Evolutionary conservation across 2,113 vertebrate species (phyloP), one percentile per base, ranked within the genome.

Genomic region (Malaclemys terrapin): DNA sequence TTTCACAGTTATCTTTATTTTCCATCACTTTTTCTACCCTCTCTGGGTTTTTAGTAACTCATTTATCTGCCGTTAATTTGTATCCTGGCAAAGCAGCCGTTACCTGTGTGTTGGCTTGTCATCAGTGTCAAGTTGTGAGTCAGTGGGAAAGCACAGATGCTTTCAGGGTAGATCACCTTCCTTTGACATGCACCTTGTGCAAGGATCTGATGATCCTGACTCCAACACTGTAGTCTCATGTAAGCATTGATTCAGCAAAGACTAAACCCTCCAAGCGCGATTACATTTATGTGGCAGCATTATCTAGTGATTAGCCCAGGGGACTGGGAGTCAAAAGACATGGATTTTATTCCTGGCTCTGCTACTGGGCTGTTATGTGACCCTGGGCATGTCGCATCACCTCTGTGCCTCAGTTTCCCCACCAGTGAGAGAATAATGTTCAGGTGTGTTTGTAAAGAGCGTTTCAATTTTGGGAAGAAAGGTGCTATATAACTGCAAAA

Each of bases 361-460:
- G 62, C 35, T n/a, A 19, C 8, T 69, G 35, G 8, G 17, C 35
- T 50, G 17, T 8, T 13, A 5, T 87, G 52, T 82, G 56, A 90
- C 35, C 50, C 38, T 56, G 82, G 29, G n/a, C 59, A 84, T 31
- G 35, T 69, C 8, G n/a, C 62, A 19, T 17, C 8, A 72, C 38
- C 42, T 76, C 72, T 13, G 38, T 25, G 3, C 52, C 57, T 85
- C 38, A 76, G 42, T 75, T 45, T 92, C 10, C 8, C 27, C 3
- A 2, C 38, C 17, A 31, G 35, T 6, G 49, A 42, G 14, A 88
- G 50, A 57, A 56, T 0, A 0, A n/a, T 82, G 45, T 6, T 86
- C 45, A 20, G 17, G 35, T 45, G 4, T 0, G 0, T 25, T 78
- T 45, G 12, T 0, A 1, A 53, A 20, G 24, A 76, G 14, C 11